These are phyloP conservation scores for Cavia aperea DNA, from an alignment of 2,113 vertebrate genomes.

Conservation along the genomic window DNA sequence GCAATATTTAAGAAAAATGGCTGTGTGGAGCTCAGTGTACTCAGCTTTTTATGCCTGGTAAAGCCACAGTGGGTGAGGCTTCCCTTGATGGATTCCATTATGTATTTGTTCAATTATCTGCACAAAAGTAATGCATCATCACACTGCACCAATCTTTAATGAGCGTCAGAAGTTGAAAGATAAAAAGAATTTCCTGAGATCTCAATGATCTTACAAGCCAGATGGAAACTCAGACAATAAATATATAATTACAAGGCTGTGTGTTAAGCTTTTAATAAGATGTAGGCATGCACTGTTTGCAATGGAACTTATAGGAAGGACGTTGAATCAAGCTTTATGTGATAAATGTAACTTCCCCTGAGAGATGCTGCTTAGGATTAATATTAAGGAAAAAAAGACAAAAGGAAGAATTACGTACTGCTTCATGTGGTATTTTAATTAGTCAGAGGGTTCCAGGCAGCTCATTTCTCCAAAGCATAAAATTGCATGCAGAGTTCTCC, in stretches of 20 bases:
- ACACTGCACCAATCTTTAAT: neutral
- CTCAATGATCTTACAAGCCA: neutral
- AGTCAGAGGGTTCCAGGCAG: neutral
- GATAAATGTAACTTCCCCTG: neutral
- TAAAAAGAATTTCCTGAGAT: neutral
- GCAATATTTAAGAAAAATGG: neutral
- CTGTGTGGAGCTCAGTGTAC: neutral
- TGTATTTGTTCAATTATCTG: neutral
- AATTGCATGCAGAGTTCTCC: neutral
- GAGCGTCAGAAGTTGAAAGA: neutral
- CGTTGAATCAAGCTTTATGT: neutral
- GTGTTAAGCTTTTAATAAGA: neutral
- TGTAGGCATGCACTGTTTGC: neutral
- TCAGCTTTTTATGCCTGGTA: neutral
- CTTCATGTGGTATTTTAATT: neutral
- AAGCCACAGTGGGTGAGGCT: accelerated
- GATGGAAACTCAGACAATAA: neutral
- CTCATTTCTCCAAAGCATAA: neutral
- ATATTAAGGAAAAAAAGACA: neutral
- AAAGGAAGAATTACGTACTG: neutral
- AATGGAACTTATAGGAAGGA: accelerated
- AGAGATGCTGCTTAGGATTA: neutral
- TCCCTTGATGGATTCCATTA: neutral
- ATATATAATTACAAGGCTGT: neutral
- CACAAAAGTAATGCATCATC: no score